These are phyloP conservation scores for Chironomus tepperi DNA, from an alignment of 1,140 invertebrate genomes.

Conservation along the genomic window DNA sequence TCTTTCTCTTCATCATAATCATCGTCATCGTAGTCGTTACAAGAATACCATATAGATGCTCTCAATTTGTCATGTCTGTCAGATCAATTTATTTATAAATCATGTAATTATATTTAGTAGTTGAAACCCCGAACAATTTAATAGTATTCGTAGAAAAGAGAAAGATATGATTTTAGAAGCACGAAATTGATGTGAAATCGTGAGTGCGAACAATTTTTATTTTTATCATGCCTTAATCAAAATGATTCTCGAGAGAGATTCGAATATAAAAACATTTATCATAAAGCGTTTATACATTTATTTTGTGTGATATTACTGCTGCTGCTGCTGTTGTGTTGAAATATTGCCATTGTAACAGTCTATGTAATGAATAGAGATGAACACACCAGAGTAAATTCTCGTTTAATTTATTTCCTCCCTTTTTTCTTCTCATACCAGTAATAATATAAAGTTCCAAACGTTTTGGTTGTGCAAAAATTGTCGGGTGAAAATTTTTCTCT, in stretches of 20 bases:
- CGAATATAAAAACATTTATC: neutral
- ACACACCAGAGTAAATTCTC: neutral
- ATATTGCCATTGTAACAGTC: conserved; percentile 10
- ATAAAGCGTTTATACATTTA: no score
- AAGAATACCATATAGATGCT: neutral
- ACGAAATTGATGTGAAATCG: neutral
- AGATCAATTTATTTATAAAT: conserved; percentile 15
- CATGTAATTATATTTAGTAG: neutral
- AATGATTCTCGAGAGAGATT: conserved; percentile 1
- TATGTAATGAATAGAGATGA: conserved; percentile 11
- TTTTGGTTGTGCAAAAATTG: no score
- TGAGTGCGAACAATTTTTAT: conserved; percentile 8
- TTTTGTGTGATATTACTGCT: neutral
- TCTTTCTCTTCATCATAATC: no score
- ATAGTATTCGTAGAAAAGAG: no score
- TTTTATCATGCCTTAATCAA: conserved; percentile 7
- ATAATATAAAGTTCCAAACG: no score
- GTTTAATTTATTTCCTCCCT: neutral
- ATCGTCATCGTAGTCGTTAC: no score
- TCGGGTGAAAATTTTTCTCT: neutral
- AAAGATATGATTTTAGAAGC: neutral
- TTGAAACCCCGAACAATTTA: no score
- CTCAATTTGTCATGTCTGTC: conserved; percentile 12
- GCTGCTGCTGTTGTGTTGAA: neutral
- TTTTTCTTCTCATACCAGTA: neutral